Percentiles rank a stretch among this genome's conserved stretches.
These are phyloP conservation scores for Eidolon dupreanum DNA, from an alignment of 2,797 vertebrate genomes.

Conservation along the genomic window DNA sequence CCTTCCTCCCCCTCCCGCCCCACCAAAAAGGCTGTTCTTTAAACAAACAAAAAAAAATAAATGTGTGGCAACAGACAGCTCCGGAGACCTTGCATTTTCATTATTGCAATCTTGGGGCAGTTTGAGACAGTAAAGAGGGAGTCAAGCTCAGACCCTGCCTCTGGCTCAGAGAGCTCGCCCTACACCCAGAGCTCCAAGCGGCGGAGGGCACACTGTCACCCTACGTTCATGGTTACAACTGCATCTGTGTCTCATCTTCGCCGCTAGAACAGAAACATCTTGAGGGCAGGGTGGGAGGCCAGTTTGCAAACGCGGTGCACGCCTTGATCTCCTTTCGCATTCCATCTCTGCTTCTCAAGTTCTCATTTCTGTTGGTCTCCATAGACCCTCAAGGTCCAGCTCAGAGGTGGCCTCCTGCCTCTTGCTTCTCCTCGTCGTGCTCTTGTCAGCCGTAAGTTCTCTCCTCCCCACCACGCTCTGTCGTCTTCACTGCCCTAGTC, in stretches of 20 bases:
- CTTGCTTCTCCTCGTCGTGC: not conserved
- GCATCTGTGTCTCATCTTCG: not conserved
- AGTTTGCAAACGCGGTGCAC: not conserved
- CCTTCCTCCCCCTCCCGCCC: not conserved
- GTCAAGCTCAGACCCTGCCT: not conserved
- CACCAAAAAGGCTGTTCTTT: not conserved
- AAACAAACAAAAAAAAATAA: not conserved
- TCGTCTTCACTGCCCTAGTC: not conserved
- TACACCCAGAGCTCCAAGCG: not conserved
- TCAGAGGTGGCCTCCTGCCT: not conserved
- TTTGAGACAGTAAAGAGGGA: not conserved
- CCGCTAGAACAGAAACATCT: not conserved
- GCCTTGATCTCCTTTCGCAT: not conserved
- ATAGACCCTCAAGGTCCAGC: not conserved
- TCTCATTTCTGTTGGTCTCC: not conserved
- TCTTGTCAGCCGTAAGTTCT: not conserved
- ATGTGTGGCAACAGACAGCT: not conserved
- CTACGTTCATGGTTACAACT: not conserved
- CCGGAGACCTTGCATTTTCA: not conserved
- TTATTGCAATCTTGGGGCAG: not conserved
- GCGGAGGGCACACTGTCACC: fast-evolving
- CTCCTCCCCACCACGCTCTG: not conserved
- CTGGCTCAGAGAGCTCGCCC: not conserved
- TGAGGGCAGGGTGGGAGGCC: not conserved
- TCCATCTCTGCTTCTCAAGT: not conserved